phyloP scores from a whole-genome alignment of 1,140 invertebrate genomes.

The Phymorhynchus buccinoides region DNA sequence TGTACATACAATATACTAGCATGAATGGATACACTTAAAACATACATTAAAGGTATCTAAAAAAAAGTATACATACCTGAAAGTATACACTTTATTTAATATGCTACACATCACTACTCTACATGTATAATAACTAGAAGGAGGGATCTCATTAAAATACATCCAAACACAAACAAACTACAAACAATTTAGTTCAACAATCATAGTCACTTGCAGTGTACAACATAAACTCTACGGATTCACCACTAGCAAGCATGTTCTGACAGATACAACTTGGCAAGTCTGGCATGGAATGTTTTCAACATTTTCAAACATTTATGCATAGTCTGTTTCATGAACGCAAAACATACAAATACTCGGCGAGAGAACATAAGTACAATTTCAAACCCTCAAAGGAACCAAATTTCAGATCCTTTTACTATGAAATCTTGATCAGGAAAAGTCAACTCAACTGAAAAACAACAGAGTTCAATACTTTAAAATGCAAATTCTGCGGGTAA shows the following conservation, averaged over 20 bases:
- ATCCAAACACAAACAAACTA: not conserved
- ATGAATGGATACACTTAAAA: no score
- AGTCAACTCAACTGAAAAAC: no score
- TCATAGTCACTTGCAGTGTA: not conserved
- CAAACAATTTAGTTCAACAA: not conserved
- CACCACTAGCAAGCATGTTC: constrained; percentile 11
- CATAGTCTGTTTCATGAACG: not conserved
- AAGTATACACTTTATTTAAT: no score
- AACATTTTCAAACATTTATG: not conserved
- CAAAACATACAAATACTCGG: not conserved
- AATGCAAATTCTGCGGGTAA: not conserved
- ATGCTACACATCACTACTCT: not conserved
- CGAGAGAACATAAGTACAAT: no score
- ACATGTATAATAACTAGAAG: not conserved
- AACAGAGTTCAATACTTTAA: no score
- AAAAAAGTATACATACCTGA: no score
- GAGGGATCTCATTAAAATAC: not conserved
- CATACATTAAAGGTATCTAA: no score
- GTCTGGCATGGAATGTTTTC: not conserved
- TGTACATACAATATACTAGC: no score
- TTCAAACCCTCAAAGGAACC: no score
- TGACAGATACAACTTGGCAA: not conserved
- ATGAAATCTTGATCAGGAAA: no score
- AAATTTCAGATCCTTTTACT: no score
- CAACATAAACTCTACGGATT: not conserved